These are phyloP conservation scores for Ptychochromis oligacanthus DNA, from an alignment of 2,113 vertebrate species.

Conservation along the genomic window DNA sequence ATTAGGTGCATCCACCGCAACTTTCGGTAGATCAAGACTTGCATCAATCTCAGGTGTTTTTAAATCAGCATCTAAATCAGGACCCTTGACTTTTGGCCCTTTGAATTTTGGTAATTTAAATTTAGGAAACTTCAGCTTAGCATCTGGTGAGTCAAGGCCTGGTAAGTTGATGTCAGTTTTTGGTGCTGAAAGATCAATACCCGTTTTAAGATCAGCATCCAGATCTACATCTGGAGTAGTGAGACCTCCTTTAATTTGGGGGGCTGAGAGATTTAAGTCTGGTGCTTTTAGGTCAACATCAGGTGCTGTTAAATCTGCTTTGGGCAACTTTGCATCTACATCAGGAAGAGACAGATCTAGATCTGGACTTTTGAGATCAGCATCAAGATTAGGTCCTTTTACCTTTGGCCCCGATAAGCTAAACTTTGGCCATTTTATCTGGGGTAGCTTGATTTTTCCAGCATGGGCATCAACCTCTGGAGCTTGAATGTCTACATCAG, in stretches of 20 bases:
- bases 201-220: background rate
- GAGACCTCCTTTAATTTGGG: background rate
- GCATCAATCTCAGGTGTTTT: slow-evolving; percentile 38
- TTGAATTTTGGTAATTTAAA: slow-evolving; percentile 59
- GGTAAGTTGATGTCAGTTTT: too few species aligned
- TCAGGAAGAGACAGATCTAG: slow-evolving; percentile 6
- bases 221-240: background rate
- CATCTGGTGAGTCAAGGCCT: background rate
- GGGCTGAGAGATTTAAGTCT: background rate
- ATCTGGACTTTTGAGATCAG: slow-evolving; percentile 43
- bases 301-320: slow-evolving; percentile 17
- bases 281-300: slow-evolving; percentile 1
- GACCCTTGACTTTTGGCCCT: slow-evolving; percentile 44
- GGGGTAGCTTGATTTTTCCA: slow-evolving; percentile 54
- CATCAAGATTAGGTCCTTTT: slow-evolving; percentile 54
- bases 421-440: slow-evolving; percentile 65
- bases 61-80: slow-evolving; percentile 47
- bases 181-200: too few species aligned
- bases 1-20: too few species aligned
- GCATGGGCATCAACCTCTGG: slow-evolving; percentile 51
- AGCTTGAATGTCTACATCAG: slow-evolving; percentile 26
- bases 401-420: slow-evolving; percentile 37
- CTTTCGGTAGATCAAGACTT: too few species aligned
- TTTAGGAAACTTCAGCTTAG: slow-evolving; percentile 53
- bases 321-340: slow-evolving; percentile 40